Evolutionary conservation across 2,797 vertebrate genomes (phyloP), one percentile per base, ranked within the genome.

Genomic region (Eulemur albifrons): DNA sequence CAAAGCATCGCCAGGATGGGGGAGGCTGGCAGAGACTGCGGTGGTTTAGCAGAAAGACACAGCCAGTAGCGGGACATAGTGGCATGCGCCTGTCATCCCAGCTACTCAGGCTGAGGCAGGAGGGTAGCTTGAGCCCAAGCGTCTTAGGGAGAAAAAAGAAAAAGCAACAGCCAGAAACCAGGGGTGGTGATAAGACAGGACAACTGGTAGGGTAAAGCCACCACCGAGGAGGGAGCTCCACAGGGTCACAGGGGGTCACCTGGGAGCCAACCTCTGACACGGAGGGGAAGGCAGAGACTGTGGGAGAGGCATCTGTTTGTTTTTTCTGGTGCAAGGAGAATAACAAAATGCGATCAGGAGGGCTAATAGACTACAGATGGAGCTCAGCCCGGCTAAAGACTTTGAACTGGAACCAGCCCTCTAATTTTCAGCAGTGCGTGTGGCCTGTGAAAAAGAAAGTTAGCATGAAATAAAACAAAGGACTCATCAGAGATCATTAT

Each of bases 241-340:
- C 0, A 15, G 72, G 95, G 93, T 86, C 54, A 0, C 61, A 61
- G 87, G 76, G 93, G 90, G 95, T 96, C 96, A 85, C 88, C 81
- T 94, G 88, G 93, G 90, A 89, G 82, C 88, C 89, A 87, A 67
- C 81, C 85, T 86, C 90, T 92, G 88, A 92, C 93, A 87, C 35
- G 1, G n/a, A 38, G 82, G 76, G 80, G 54, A 69, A 91, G 84
- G 45, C 90, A 88, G 54, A 87, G 91, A 43, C 88, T 95, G 94
- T 94, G 96, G 96, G 96, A 96, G 96, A 92, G 81, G 86, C 92
- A 86, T 91, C 87, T 96, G 94, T 96, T 97, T 97, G 92, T 94
- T 97, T 97, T 93, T 93, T 93, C 88, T 96, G 88, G 84, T 80
- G 67, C 69, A 57, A 81, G 84, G 90, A 88, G 93, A 77, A 96